phyloP scores from a whole-genome alignment of 2,888 invertebrate genomes.

The Lithophane semibrunnea region DNA sequence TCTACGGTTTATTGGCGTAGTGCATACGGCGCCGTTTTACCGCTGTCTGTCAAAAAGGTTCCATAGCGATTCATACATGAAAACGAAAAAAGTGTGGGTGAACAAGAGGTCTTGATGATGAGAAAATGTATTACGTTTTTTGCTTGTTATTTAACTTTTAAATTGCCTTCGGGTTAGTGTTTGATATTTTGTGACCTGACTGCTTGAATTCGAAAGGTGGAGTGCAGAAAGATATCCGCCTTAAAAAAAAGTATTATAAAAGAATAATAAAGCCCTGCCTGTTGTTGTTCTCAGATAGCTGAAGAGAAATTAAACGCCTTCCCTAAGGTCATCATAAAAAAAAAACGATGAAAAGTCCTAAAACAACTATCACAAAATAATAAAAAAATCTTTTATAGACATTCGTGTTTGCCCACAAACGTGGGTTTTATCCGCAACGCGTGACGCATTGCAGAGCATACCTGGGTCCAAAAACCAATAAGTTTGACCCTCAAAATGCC shows the following conservation, averaged over 20 bases:
- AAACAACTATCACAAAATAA: background rate
- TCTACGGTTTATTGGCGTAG: background rate
- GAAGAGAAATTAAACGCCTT: background rate
- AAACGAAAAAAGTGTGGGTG: background rate
- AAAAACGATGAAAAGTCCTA: background rate
- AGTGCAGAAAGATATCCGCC: background rate
- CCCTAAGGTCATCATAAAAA: background rate
- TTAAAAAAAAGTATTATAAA: background rate
- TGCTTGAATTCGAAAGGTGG: background rate
- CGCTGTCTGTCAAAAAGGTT: background rate
- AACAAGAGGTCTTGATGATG: background rate
- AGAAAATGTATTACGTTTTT: background rate
- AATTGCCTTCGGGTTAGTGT: background rate
- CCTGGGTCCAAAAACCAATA: background rate
- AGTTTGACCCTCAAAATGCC: background rate
- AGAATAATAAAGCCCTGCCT: background rate
- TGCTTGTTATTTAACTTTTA: background rate
- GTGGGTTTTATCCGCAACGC: background rate
- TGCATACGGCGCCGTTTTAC: background rate
- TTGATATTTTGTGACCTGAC: background rate
- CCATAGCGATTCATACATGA: background rate
- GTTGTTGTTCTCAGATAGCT: background rate
- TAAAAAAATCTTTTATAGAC: background rate
- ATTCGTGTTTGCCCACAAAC: background rate
- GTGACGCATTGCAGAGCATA: background rate